Percentiles rank a stretch among this genome's conserved stretches.
These are phyloP conservation scores for Sebastolobus altivelis DNA, from an alignment of 2,797 vertebrate genomes.

Conservation along the genomic window DNA sequence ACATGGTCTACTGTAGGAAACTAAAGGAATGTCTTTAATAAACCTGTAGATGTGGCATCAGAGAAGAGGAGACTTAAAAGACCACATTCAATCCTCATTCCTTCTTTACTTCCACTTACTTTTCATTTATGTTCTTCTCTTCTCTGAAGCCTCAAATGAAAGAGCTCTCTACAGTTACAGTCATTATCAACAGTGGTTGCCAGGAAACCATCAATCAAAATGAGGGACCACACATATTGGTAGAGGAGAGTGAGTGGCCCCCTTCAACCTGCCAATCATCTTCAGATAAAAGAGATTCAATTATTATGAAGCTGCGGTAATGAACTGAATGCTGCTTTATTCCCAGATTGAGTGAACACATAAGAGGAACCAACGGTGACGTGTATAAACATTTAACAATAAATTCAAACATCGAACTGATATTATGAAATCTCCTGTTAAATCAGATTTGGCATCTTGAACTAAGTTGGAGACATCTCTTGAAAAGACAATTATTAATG, in stretches of 20 bases:
- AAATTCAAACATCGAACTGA: not conserved
- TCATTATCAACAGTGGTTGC: not conserved
- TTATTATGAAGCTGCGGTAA: not conserved
- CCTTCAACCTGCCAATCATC: not conserved
- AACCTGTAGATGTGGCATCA: not conserved
- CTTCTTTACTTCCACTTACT: not conserved
- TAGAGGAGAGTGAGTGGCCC: not conserved
- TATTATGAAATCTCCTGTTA: not conserved
- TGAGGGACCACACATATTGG: slow-evolving; percentile 2
- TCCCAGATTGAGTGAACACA: no score
- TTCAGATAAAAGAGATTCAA: not conserved
- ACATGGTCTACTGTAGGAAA: not conserved
- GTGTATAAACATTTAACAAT: not conserved
- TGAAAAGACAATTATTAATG: not conserved
- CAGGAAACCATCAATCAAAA: not conserved
- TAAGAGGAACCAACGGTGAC: no score
- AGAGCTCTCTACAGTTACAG: not conserved
- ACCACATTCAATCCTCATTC: not conserved
- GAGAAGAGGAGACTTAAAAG: not conserved
- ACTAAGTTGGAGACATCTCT: not conserved
- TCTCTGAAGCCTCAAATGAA: slow-evolving; percentile 8
- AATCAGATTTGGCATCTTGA: not conserved
- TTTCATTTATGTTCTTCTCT: not conserved
- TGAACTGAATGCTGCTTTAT: no score
- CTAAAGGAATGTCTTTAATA: not conserved